Base-by-base conservation (phyloP, 2,888 invertebrate genomes). In the Rhabditoides inermis region DNA sequence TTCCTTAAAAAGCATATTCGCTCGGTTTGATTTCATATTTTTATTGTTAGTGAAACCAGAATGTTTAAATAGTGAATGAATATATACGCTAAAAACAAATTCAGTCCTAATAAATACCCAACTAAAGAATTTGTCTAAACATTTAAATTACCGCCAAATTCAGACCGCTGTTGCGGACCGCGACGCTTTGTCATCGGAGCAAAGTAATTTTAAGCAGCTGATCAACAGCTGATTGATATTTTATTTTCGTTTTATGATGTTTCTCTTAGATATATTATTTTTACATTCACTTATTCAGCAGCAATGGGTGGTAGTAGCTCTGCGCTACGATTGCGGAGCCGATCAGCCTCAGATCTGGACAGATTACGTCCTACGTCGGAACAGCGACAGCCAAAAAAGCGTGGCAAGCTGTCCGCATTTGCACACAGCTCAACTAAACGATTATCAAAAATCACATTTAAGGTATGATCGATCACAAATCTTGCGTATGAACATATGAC, bases 381-480 rank as follows among this genome's bases (percentile, higher is more conserved):
- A 15, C 48, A 15, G 35, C 47, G 28, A 20, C 41, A 26, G 22
- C 45, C 45, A 7, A 40, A 46, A 23, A 46, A 18, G 20, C 7
- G 25, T 15, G 20, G 23, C 30, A 45, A 49, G 6, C 12, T 54
- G 12, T 23, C 36, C 2, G n/a, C 23, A 15, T 15, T 54, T 2
- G 54, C 54, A 0, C 48, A 40, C n/a, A 25, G 37, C 35, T 54
- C 54, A 2, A 23, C 45, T 18, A 42, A 44, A 30, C 44, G 42
- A 2, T 37, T 54, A 15, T 15, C 49, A 7, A 54, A 50, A 27
- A 36, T 54, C 15, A 41, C 37, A 12, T 54, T 54, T 26, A 54
- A 50, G 54, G 50, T 54, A n/a, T 35, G 40, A 15, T 36, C 18
- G 59, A 60, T 10, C 45, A 7, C 42, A 32, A 32, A 1, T n/a